Evolutionary conservation across 2,888 invertebrate species (phyloP).

Genomic region (Caenorhabditis doughertyi): DNA sequence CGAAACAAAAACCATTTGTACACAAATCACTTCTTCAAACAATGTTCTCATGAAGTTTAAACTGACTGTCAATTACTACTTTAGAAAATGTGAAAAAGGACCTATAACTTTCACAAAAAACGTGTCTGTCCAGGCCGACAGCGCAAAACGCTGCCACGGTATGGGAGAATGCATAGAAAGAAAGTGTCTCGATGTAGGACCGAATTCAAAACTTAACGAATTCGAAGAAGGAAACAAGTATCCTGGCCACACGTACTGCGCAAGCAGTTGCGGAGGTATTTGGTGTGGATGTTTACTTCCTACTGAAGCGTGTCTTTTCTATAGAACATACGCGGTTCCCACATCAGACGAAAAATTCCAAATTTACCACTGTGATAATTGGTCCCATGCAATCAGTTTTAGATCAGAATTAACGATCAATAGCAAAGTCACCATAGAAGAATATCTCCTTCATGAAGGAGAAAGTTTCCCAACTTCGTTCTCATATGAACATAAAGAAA

Average conservation of each 20-base stretch:
- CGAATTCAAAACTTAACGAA: not conserved
- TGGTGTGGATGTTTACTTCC: conserved; percentile 3
- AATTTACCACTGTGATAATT: not conserved
- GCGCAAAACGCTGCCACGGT: conserved; percentile 8
- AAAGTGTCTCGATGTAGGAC: conserved; percentile 7
- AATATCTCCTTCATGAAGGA: not conserved
- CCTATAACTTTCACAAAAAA: not conserved
- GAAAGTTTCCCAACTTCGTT: not conserved
- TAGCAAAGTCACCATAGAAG: not conserved
- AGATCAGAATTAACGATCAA: not conserved
- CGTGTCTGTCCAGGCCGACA: not conserved
- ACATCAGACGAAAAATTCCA: not conserved
- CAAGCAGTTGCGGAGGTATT: conserved; percentile 8
- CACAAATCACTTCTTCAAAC: not conserved
- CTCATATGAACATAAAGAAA: too few relatives aligned
- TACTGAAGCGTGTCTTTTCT: not conserved
- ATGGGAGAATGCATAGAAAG: conserved; percentile 15
- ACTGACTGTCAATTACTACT: not conserved
- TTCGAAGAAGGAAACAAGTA: conserved; percentile 17
- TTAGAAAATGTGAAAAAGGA: conserved; percentile 13
- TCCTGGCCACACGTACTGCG: conserved; percentile 5
- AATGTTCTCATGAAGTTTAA: too few relatives aligned
- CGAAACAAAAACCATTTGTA: not conserved
- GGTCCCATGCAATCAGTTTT: not conserved
- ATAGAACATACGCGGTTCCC: not conserved